Percentiles rank a stretch among this genome's conserved stretches.
phyloP scores from a whole-genome alignment of 2,113 vertebrate species.

The Rhinoptilus africanus region DNA sequence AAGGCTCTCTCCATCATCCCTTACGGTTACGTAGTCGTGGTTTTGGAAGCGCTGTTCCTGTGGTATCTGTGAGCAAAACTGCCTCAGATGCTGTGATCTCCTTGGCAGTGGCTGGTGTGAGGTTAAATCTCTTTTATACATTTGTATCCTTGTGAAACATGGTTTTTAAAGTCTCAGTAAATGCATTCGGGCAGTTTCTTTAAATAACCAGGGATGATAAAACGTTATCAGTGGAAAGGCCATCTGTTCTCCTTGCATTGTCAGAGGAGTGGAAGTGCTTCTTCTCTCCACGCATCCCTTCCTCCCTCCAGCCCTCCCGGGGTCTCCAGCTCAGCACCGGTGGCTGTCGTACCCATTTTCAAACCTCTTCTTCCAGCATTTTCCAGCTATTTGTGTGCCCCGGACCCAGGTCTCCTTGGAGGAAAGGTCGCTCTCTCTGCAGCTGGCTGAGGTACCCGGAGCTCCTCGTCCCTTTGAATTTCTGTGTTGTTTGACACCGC shows the following conservation, averaged over 20 bases:
- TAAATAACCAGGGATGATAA: slow-evolving; percentile 15
- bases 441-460: accelerated
- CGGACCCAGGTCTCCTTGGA: neutral
- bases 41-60: neutral
- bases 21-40: accelerated
- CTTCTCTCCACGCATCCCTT: neutral
- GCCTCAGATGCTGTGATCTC: neutral
- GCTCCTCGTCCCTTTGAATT: neutral
- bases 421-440: no score
- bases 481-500: neutral
- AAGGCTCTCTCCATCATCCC: neutral
- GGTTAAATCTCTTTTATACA: neutral
- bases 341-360: neutral
- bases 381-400: neutral
- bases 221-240: neutral
- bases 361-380: neutral
- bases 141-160: neutral
- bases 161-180: neutral
- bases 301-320: neutral
- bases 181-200: slow-evolving; percentile 6
- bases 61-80: neutral
- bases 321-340: neutral
- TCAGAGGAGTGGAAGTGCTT: neutral
- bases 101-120: neutral
- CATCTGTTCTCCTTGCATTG: neutral